Percentiles rank a stretch among this genome's conserved stretches.
These are phyloP conservation scores for Calameuta pallipes DNA, from an alignment of 2,888 invertebrate genomes.

Conservation along the genomic window DNA sequence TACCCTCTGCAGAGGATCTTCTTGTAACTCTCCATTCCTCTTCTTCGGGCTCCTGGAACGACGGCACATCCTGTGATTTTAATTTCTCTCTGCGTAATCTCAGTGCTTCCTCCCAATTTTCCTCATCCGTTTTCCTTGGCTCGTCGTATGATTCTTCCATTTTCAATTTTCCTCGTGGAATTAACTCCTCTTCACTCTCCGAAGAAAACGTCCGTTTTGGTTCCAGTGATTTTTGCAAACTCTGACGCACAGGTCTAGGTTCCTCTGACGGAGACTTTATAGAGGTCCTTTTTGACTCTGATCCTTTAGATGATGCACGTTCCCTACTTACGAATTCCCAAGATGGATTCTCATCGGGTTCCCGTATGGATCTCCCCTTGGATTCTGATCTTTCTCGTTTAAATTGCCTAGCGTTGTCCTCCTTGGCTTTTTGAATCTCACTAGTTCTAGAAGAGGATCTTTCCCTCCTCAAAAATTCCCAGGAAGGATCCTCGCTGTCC, in stretches of 20 bases:
- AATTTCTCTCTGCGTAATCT: constrained; percentile 48
- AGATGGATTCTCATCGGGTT: constrained; percentile 42
- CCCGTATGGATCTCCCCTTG: constrained; percentile 33
- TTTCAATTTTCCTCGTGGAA: neutral
- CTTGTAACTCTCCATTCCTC: constrained; percentile 49
- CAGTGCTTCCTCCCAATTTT: constrained; percentile 58
- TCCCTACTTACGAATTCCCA: constrained; percentile 45
- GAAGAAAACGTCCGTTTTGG: constrained; percentile 45
- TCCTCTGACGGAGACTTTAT: constrained; percentile 34
- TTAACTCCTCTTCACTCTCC: constrained; percentile 52
- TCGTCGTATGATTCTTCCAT: constrained; percentile 30
- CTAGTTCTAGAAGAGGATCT: constrained; percentile 23
- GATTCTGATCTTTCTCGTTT: constrained; percentile 29
- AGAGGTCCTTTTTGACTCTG: constrained; percentile 32
- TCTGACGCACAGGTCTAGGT: constrained; percentile 24
- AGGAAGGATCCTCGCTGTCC: constrained; percentile 12
- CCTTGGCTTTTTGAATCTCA: constrained; percentile 20
- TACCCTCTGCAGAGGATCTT: constrained; percentile 62
- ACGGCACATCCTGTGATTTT: constrained; percentile 35
- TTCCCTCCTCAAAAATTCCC: constrained; percentile 22
- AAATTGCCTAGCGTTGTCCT: constrained; percentile 5
- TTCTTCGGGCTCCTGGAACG: constrained; percentile 26
- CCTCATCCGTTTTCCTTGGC: constrained; percentile 56
- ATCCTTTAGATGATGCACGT: constrained; percentile 38
- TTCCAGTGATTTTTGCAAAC: constrained; percentile 30